Conservation (phyloP, 2,113 vertebrate species). For the Neogobius melanostomus region DNA sequence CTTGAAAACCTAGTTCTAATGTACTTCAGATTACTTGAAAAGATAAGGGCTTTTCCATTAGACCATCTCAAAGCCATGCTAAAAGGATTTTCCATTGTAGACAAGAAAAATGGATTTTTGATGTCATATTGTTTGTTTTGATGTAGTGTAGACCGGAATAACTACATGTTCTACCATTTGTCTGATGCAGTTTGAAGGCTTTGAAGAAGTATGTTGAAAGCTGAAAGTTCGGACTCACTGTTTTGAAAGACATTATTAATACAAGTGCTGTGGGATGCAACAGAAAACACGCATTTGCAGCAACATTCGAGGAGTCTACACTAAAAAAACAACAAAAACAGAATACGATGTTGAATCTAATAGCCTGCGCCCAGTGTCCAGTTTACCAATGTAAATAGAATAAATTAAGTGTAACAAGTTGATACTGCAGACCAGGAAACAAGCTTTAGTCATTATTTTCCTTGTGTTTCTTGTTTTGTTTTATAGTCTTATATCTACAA, state of each 20-base stretch:
- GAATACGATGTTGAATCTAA: too few relatives aligned
- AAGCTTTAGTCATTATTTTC: too few relatives aligned
- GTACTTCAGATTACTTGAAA: too few relatives aligned
- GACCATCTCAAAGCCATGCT: not conserved
- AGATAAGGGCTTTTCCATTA: not conserved
- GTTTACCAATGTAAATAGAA: too few relatives aligned
- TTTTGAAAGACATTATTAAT: not conserved
- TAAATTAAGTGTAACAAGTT: too few relatives aligned
- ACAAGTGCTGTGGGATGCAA: not conserved
- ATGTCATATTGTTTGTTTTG: not conserved
- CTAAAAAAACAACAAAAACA: not conserved
- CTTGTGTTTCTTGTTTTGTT: too few relatives aligned
- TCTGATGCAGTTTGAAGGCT: not conserved
- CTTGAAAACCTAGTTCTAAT: not conserved
- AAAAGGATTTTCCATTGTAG: not conserved
- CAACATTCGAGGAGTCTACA: too few relatives aligned
- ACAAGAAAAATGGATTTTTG: not conserved
- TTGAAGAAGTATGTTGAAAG: not conserved
- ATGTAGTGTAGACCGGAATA: not conserved
- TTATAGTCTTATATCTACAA: too few relatives aligned
- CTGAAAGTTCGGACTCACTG: not conserved
- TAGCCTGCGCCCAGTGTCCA: too few relatives aligned
- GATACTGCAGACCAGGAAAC: too few relatives aligned
- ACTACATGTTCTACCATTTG: constrained; percentile 1
- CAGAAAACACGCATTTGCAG: too few relatives aligned